Evolutionary conservation across 2,113 vertebrate species (phyloP), one percentile per base, ranked within the genome.

Genomic region (Sinocyclocheilus maitianheensis): DNA sequence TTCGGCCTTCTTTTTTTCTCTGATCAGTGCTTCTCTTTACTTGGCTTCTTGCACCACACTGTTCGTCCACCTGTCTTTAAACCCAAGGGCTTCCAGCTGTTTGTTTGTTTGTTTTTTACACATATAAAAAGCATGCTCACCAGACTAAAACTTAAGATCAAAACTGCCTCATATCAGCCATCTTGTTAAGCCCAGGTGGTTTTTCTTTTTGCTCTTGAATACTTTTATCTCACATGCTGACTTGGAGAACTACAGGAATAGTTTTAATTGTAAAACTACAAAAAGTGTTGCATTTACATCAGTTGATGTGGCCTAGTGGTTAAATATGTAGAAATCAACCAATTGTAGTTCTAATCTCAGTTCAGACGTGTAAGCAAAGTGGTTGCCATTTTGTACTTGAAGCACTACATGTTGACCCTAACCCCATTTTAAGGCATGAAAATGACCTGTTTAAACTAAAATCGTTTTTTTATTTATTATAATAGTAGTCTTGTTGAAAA

Each of bases 41-140:
- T 51, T 14, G 48, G 16, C 81, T 30, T 34, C 71, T 24, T 74
- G 74, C 24, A 48, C 78, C 30, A 48, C 22, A 46, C 34, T 74
- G 60, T 77, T 62, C 22, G 2, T 82, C 51, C 18, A 14, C 22
- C 84, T 60, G 12, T 60, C 63, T 48, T 74, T 13, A 69, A 40
- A 55, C 69, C 82, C 40, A 10, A 84, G 65, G 48, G 48, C 40
- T 53, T 55, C 37, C 65, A 79, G 83, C 62, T 89, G 85, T 51
- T 78, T 77, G 7, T 43, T 74, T 79, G 30, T 7, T 46, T 8
- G n/a, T 3, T 43, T 60, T n/a, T 48, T 65, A n/a, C 48, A 58
- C 30, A 46, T 20, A 60, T 16, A 58, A 71, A 58, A 58, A 60
- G 16, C 51, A 43, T 51, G 18, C 71, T 46, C n/a, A 11, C 53